Evolutionary conservation across 2,888 invertebrate genomes (phyloP), one percentile per base, ranked within the genome.

Genomic region (Hartigia nigra): DNA sequence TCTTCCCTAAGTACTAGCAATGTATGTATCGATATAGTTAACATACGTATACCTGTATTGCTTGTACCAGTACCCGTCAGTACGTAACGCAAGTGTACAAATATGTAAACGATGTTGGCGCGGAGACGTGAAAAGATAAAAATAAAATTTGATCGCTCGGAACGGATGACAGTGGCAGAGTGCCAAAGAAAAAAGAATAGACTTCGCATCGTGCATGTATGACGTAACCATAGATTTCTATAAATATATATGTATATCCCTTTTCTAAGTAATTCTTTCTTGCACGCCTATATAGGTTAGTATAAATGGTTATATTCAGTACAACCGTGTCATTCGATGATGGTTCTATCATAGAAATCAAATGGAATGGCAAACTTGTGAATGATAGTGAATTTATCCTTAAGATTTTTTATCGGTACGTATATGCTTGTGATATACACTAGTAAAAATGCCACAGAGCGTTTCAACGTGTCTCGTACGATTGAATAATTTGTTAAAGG

Each of bases 91-190:
- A 55, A 2, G 23, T 55, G 55, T 55, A 55, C 14, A 55, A 23
- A 55, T 23, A 55, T 55, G 23, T 55, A 23, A 23, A 55, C 1
- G 55, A 55, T 55, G 55, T 9, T 55, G 55, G 2, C 9, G 55
- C 55, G 72, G 14, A 12, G 72, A 72, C 31, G 31, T 31, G 72
- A 31, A 72, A 72, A 82, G 84, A 81, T 86, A 84, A 83, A 87
- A 88, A 87, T 87, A 87, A 89, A 88, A 88, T 86, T 82, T 87
- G 85, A 86, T 85, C 84, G 87, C 82, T 84, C 84, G 87, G 86
- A 89, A 87, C 87, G 85, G 86, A 85, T 84, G 87, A 87, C 84
- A 86, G 86, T 88, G 89, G 88, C 88, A 84, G 82, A 83, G 81
- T 77, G 88, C 88, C 86, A 87, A 86, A 84, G 88, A 88, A 87